Conservation (phyloP, 2,113 vertebrate species). For the Hiodon alosoides region DNA sequence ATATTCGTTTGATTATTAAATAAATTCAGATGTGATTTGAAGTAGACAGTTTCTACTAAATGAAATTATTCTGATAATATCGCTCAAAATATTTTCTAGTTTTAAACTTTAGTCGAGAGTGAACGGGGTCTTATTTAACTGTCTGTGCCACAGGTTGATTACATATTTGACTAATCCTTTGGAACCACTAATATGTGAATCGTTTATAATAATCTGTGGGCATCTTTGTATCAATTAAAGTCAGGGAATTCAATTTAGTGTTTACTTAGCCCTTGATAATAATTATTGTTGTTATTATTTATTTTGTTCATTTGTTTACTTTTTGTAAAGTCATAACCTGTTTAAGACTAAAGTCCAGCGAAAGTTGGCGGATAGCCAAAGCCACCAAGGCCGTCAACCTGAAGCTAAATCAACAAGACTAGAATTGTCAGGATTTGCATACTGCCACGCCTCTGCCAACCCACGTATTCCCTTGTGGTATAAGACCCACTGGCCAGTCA, state of each 20-base stretch:
- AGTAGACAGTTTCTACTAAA: neutral
- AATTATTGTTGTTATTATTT: neutral
- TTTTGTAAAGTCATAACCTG: neutral
- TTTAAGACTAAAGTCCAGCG: constrained; percentile 74
- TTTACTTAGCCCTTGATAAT: neutral
- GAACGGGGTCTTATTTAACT: neutral
- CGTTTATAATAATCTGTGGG: neutral
- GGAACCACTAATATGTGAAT: neutral
- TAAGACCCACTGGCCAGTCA: constrained; percentile 72
- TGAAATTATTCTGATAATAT: constrained; percentile 2
- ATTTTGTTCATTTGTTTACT: neutral
- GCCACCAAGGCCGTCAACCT: constrained; percentile 58
- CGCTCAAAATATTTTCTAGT: neutral
- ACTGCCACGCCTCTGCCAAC: constrained; percentile 63
- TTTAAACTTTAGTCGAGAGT: neutral
- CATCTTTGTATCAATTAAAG: too few species aligned
- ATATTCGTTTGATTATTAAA: neutral
- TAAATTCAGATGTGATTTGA: neutral
- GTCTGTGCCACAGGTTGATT: constrained; percentile 7
- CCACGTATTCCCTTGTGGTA: constrained; percentile 87
- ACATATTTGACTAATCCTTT: constrained; percentile 4
- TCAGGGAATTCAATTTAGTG: too few species aligned
- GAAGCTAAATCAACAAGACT: constrained; percentile 43
- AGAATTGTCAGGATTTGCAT: constrained; percentile 64
- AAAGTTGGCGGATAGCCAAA: constrained; percentile 68